A percentile compares a stretch with the other conserved stretches of the same genome.
Evolutionary conservation across 2,797 vertebrate species (phyloP).

Genomic region (Myotis pilosus): DNA sequence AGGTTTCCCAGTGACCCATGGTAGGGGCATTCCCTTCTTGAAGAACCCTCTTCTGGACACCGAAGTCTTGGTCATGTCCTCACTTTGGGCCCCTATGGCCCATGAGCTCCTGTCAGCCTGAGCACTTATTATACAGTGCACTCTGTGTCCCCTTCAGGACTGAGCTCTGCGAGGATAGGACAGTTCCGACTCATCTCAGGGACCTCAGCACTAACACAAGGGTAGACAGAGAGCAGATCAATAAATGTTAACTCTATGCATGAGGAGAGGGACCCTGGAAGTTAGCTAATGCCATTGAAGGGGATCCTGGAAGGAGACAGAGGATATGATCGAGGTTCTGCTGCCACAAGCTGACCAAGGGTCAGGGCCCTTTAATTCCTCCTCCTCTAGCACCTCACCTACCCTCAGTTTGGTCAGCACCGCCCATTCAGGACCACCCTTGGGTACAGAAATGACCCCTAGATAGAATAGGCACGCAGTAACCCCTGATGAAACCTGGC

Average conservation of each 20-base stretch:
- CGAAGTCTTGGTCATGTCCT: not conserved
- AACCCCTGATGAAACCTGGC: not conserved
- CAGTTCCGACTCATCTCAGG: not conserved
- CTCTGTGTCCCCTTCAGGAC: not conserved
- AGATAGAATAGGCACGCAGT: not conserved
- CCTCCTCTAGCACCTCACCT: not conserved
- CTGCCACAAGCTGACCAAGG: not conserved
- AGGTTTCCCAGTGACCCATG: not conserved
- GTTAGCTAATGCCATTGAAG: not conserved
- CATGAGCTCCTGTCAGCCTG: not conserved
- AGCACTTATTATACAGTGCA: not conserved
- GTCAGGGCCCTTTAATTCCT: not conserved
- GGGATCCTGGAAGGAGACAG: not conserved
- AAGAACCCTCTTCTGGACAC: not conserved
- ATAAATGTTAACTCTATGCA: not conserved
- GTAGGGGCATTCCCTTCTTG: not conserved
- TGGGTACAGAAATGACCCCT: not conserved
- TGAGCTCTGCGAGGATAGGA: not conserved
- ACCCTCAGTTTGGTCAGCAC: not conserved
- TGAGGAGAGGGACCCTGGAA: not conserved
- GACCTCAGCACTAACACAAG: not conserved
- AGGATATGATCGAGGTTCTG: not conserved
- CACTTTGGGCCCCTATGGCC: not conserved
- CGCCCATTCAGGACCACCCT: not conserved
- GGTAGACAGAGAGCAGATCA: not conserved